phyloP scores from a whole-genome alignment of 2,888 invertebrate species.

The Netelia virgata region DNA sequence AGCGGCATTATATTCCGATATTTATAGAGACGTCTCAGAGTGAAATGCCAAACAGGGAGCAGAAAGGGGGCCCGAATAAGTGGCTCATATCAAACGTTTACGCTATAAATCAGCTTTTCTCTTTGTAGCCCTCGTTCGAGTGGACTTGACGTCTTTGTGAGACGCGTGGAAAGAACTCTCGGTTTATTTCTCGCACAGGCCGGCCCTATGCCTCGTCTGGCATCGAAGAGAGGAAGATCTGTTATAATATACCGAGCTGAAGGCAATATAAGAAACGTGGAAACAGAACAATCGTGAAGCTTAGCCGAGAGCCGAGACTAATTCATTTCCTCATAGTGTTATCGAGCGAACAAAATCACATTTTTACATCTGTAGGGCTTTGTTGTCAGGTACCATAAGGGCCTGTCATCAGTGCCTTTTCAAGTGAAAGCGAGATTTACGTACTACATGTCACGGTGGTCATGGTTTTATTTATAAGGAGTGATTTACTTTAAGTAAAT shows the following conservation, averaged over 20 bases:
- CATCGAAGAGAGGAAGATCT: neutral
- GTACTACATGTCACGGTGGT: neutral
- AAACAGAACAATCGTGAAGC: constrained; percentile 34
- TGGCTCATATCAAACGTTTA: neutral
- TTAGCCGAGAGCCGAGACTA: constrained; percentile 15
- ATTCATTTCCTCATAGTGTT: constrained; percentile 25
- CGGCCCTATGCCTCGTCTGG: neutral
- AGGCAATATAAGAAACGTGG: neutral
- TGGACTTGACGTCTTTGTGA: constrained; percentile 19
- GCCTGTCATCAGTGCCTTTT: neutral
- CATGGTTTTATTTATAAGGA: neutral
- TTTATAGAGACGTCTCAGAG: neutral
- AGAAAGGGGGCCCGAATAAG: neutral
- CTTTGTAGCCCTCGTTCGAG: constrained; percentile 7
- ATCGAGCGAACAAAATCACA: neutral
- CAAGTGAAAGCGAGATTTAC: constrained; percentile 16
- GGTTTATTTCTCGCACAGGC: constrained; percentile 2
- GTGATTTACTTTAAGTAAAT: neutral
- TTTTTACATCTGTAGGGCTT: neutral
- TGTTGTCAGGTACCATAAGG: neutral
- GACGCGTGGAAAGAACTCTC: neutral
- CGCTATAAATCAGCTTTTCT: constrained; percentile 18
- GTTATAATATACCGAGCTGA: neutral
- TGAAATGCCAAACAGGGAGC: neutral
- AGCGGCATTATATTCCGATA: neutral